These are phyloP conservation scores for Poecile atricapillus DNA, from an alignment of 2,113 vertebrate species.

Conservation along the genomic window DNA sequence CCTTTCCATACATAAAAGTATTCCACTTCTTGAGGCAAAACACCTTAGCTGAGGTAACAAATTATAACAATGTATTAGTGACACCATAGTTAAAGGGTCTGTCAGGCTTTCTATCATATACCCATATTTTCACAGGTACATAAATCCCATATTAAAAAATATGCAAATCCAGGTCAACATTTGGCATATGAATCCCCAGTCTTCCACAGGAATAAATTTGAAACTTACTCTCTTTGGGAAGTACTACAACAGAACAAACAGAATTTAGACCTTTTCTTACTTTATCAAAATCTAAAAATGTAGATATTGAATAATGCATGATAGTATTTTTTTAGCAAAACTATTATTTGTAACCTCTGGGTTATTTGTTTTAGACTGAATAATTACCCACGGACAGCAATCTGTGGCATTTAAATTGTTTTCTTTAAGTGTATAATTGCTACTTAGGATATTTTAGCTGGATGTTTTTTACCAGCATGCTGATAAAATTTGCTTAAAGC, in stretches of 20 bases:
- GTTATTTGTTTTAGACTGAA: slow-evolving; percentile 16
- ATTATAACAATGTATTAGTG: slow-evolving; percentile 37
- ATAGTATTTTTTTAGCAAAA: neutral
- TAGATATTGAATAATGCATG: neutral
- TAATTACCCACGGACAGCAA: neutral
- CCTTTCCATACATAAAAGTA: slow-evolving; percentile 56
- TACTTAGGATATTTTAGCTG: neutral
- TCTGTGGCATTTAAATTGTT: neutral
- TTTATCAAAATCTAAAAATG: neutral
- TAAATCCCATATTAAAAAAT: slow-evolving; percentile 20
- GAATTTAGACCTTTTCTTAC: neutral
- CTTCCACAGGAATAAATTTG: neutral
- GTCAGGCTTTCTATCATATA: slow-evolving; percentile 34
- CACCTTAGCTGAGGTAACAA: slow-evolving; percentile 56
- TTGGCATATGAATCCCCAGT: slow-evolving; percentile 1
- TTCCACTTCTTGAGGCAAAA: slow-evolving; percentile 56
- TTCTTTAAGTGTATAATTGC: neutral
- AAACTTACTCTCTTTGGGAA: neutral
- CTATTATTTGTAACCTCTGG: slow-evolving; percentile 1
- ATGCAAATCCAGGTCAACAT: slow-evolving; percentile 19
- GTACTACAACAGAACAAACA: neutral
- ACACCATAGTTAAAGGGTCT: slow-evolving; percentile 45
- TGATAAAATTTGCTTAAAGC: neutral
- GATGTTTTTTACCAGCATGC: neutral
- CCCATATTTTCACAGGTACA: slow-evolving; percentile 30